Evolutionary conservation across 2,797 vertebrate species (phyloP), one percentile per base, ranked within the genome.

Genomic region (Eutrigla gurnardus): DNA sequence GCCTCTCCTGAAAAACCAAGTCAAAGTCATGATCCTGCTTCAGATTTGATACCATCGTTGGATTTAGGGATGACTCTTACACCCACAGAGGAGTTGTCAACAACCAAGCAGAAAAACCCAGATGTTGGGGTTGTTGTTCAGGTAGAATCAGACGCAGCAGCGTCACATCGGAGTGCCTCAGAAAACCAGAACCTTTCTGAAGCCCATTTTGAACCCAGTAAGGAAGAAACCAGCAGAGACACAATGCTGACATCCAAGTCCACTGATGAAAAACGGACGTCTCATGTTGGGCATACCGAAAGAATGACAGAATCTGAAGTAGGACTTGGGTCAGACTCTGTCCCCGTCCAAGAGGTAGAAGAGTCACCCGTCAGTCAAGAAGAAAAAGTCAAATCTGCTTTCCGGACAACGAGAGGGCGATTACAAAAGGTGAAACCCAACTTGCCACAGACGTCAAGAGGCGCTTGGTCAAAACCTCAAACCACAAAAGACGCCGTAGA

Each of bases 381-480:
- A 73, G 69, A 66, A 59, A 35, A 70, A 62, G 39, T 15, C 2
- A 0, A 13, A 18, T 55, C 69, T 11, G 6, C 74, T 25, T 11
- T 2, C 18, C 43, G 18, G 15, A 10, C 14, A 0, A 81, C 15
- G n/a, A 83, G 6, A 37, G 35, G 63, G 36, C 47, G 42, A 47
- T 79, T 73, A n/a, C 63, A 45, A 9, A 86, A 81, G 63, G 36
- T 64, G 5, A 88, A 86, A 80, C 81, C 82, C 8, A 80, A 78
- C 14, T 9, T 87, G 8, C 9, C 37, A 39, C 73, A 60, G 35
- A 70, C 17, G 35, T 63, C 55, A 37, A 91, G 84, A 85, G 55
- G 42, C 42, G 50, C 14, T 14, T 72, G 11, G 3, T 70, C 43
- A 10, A 85, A 73, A 65, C 40, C 42, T 54, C 39, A 84, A 61